Base-by-base conservation (phyloP, 2,888 invertebrate genomes). In the Pammene aurita region DNA sequence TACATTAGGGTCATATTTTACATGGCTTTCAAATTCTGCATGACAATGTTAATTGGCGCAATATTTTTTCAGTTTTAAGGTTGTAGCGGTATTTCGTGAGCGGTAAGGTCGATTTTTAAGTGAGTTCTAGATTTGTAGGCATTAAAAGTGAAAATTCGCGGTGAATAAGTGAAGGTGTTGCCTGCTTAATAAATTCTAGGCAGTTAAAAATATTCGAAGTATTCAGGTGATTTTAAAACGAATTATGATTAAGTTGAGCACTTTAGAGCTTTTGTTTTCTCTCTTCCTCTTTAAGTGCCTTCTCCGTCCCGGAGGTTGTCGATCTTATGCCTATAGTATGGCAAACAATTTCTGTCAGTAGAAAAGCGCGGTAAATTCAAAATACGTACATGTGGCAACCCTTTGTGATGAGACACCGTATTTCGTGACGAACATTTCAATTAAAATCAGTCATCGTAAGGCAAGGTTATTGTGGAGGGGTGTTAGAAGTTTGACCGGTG, bases 81-180 rank as follows among this genome's bases (percentile, higher is more conserved):
- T 9, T 11, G 11, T 10, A 52, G 57, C 41, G 46, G 13, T 14
- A 65, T 42, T 34, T 26, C 0, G n/a, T 11, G 2, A 10, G 41
- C 2, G 0, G 1, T 41, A 55, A 60, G 34, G 60, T 58, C 6
- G 41, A 7, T 5, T n/a, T 48, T 60, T 18, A 11, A 38, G 5
- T 58, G 34, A 16, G 0, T 16, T 60, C 48, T n/a, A 11, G 7
- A 4, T 46, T 42, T 34, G 1, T 1, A 7, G 56, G 52, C 14
- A 0, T 35, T 13, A 13, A 6, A 13, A 16, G 34, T 54, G 41
- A 13, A 34, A 60, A n/a, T 48, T 60, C 52, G 48, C 50, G 57
- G 54, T 60, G 48, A 69, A 69, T 46, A 18, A 38, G 48, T 64
- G 46, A 55, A 46, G 41, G 65, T 69, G 60, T 69, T 69, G 65